phyloP scores from a whole-genome alignment of 2,888 invertebrate genomes.

The Leuctra nigra region DNA sequence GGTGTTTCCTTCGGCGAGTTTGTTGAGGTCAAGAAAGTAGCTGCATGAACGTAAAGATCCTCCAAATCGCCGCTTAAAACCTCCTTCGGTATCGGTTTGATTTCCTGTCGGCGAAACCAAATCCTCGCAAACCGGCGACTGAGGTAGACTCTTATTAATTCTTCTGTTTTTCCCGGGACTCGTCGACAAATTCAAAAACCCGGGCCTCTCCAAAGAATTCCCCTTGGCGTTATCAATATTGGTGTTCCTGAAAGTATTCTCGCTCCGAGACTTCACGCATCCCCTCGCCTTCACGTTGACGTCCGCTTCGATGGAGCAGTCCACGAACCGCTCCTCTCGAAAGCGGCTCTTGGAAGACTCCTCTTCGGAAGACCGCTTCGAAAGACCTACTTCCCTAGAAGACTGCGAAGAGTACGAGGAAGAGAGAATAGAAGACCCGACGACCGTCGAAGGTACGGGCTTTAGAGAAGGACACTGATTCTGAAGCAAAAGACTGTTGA shows the following conservation, averaged over 20 bases:
- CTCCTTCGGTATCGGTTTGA: constrained; percentile 24
- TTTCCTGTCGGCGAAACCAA: constrained; percentile 25
- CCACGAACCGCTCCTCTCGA: constrained; percentile 6
- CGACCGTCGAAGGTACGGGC: too few relatives aligned
- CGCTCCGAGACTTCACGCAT: too few relatives aligned
- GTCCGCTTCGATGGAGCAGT: neutral
- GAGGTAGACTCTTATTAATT: constrained; percentile 56
- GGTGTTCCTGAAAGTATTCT: too few relatives aligned
- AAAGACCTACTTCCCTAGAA: neutral
- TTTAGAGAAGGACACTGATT: too few relatives aligned
- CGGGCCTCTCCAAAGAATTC: constrained; percentile 13
- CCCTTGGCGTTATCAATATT: neutral
- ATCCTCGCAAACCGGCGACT: constrained; percentile 76
- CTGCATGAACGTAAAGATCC: constrained; percentile 42
- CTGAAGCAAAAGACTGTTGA: too few relatives aligned
- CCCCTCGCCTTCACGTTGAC: neutral
- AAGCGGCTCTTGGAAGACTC: neutral
- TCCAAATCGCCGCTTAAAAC: constrained; percentile 35
- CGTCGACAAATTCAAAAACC: constrained; percentile 22
- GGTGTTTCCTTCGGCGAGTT: constrained; percentile 22
- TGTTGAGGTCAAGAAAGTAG: constrained; percentile 57
- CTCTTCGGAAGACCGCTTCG: neutral
- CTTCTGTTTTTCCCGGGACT: constrained; percentile 14
- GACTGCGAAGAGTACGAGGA: neutral
- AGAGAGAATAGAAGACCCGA: too few relatives aligned